Base-by-base conservation (phyloP, 2,113 vertebrate genomes). In the Cathartes aura region DNA sequence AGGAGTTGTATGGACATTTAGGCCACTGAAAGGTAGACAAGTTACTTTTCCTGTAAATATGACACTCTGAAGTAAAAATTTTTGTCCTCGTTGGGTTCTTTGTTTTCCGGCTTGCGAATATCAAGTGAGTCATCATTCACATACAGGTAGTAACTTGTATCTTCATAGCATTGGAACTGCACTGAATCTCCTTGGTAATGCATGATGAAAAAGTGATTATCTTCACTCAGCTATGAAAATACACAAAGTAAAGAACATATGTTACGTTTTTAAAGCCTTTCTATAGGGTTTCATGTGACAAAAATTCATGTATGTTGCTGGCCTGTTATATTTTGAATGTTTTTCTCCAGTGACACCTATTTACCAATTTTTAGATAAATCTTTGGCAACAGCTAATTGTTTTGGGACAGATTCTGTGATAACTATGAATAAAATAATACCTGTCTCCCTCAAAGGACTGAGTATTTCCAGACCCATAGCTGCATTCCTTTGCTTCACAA, bases 201-300 rank as follows among this genome's bases (percentile, higher is more conserved):
- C 97, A 97, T 97, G 96, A 97, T 97, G 95, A 97, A 97, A 23
- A 97, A 96, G 81, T 88, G 8, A 66, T 94, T 94, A 8, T 96
- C 89, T 95, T 93, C 96, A 64, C 45, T 93, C 80, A 97, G 48
- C 96, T 97, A 52, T 26, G 45, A 82, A 95, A 97, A 96, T 8
- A 93, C 26, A 91, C 20, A 82, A 78, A 68, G 23, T 38, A 83
- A 72, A 94, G 40, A 56, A 21, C 14, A 17, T 13, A 52, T 0
- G 5, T 90, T 92, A 50, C 50, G 27, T 79, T 91, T 91, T 32
- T n/a, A 26, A 64, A 66, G 8, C 5, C 21, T 64, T 89, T 84
- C 12, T 19, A 5, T 29, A 59, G 55, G 3, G 1, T 56, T 67
- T 36, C 26, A 21, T n/a, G 3, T 47, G 32, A 90, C 36, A 82